These are phyloP conservation scores for Oryctes rhinoceros DNA, from an alignment of 1,140 invertebrate genomes.

Conservation along the genomic window DNA sequence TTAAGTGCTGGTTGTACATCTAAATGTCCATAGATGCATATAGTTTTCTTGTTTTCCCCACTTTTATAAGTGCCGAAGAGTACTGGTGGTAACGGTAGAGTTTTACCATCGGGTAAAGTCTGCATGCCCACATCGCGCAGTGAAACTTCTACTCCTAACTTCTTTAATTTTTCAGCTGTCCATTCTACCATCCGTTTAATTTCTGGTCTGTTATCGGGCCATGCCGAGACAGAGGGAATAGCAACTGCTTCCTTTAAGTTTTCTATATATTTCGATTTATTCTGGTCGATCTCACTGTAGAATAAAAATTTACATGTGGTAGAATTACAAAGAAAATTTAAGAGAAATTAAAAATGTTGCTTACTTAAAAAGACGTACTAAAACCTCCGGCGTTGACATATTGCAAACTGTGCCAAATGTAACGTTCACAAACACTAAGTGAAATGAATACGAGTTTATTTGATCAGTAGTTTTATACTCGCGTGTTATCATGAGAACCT, in stretches of 20 bases:
- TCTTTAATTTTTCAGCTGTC: constrained; percentile 76
- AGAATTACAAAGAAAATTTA: not conserved
- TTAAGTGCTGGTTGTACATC: constrained; percentile 95
- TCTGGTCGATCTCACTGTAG: constrained; percentile 78
- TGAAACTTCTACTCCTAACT: constrained; percentile 78
- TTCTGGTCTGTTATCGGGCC: constrained; percentile 81
- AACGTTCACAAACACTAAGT: not conserved
- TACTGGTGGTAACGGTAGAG: constrained; percentile 86
- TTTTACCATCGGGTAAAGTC: constrained; percentile 75
- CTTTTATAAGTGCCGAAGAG: constrained; percentile 85
- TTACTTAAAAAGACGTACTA: constrained; percentile 5
- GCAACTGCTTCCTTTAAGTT: constrained; percentile 87
- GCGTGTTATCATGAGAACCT: not conserved
- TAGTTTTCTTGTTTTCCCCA: constrained; percentile 88
- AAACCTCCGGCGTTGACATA: not conserved
- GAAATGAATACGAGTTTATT: not conserved
- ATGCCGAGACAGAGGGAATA: constrained; percentile 95
- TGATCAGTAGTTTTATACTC: not conserved
- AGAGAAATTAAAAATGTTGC: not conserved
- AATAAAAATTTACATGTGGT: not conserved
- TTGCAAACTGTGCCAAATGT: not conserved
- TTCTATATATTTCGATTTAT: constrained; percentile 80
- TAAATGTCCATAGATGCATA: constrained; percentile 96
- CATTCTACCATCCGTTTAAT: constrained; percentile 82
- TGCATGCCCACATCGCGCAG: constrained; percentile 84